Percentiles rank a stretch among this genome's conserved stretches.
Evolutionary conservation across 2,888 invertebrate genomes (phyloP).

Genomic region (Xestia sexstrigata): DNA sequence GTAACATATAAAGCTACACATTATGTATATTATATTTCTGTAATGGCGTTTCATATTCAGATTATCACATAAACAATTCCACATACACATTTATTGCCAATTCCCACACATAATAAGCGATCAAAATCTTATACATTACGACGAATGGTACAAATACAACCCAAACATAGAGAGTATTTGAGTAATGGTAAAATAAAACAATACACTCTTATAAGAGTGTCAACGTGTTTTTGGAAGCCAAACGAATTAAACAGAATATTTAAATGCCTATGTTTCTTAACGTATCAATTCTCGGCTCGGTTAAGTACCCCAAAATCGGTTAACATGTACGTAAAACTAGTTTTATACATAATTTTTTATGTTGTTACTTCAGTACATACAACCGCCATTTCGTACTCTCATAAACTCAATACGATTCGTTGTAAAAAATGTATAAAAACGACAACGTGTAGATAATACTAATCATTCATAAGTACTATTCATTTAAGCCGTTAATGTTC

Average conservation of each 20-base stretch:
- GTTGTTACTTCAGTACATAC: constrained; percentile 58
- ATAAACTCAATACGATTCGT: constrained; percentile 74
- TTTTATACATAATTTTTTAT: constrained; percentile 24
- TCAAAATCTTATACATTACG: constrained; percentile 48
- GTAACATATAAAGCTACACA: constrained; percentile 66
- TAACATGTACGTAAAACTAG: constrained; percentile 54
- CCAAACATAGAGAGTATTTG: constrained; percentile 32
- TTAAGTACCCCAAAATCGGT: constrained; percentile 68
- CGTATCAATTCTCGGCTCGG: constrained; percentile 54
- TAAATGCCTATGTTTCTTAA: constrained; percentile 51
- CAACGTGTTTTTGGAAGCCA: constrained; percentile 76
- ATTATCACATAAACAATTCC: constrained; percentile 80
- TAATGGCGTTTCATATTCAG: constrained; percentile 64
- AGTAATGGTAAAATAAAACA: constrained; percentile 39
- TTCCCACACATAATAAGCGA: constrained; percentile 75
- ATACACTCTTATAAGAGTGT: constrained; percentile 75
- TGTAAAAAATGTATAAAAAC: constrained; percentile 88
- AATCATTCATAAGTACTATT: constrained; percentile 79
- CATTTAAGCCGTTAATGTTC: constrained; percentile 62
- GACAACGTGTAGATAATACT: constrained; percentile 82
- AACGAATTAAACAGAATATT: constrained; percentile 56
- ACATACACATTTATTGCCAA: constrained; percentile 79
- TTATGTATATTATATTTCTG: constrained; percentile 57
- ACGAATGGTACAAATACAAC: constrained; percentile 29
- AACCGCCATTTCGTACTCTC: constrained; percentile 36